Evolutionary conservation across 1,140 invertebrate genomes (phyloP).

Genomic region (Danaus melanippus): DNA sequence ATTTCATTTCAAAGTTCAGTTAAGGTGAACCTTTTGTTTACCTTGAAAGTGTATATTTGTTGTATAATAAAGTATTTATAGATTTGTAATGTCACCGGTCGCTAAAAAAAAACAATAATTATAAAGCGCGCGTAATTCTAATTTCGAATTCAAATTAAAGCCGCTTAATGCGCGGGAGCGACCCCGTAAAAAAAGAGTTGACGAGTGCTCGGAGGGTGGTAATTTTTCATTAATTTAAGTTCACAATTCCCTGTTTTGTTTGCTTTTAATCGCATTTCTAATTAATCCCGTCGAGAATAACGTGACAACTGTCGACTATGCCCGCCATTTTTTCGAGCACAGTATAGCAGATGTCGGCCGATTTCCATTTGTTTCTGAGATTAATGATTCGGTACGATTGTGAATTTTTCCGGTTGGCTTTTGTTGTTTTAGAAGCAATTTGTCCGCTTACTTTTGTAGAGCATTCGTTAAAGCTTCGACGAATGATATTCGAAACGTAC

Average conservation of each 20-base stretch:
- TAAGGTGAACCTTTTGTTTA: too few relatives aligned
- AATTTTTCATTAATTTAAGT: conserved; percentile 73
- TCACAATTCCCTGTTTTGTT: conserved; percentile 72
- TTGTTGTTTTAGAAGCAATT: conserved; percentile 73
- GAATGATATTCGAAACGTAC: conserved; percentile 58
- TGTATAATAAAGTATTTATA: conserved; percentile 43
- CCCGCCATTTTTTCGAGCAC: conserved; percentile 62
- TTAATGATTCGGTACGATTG: conserved; percentile 71
- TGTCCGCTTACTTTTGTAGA: conserved; percentile 69
- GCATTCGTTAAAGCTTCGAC: conserved; percentile 63
- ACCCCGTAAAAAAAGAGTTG: conserved; percentile 70
- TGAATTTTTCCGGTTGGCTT: conserved; percentile 71
- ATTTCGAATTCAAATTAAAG: conserved; percentile 73
- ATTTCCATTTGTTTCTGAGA: conserved; percentile 73
- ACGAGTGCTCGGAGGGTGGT: conserved; percentile 69
- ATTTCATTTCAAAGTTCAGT: too few relatives aligned
- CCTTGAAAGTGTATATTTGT: conserved; percentile 13
- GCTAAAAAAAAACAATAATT: conserved; percentile 68
- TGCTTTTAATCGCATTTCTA: conserved; percentile 73
- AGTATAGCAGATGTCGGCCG: conserved; percentile 70
- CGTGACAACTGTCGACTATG: conserved; percentile 72
- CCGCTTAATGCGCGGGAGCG: conserved; percentile 71
- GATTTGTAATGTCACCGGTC: conserved; percentile 54
- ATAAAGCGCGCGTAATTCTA: conserved; percentile 72
- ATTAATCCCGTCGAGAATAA: conserved; percentile 72